Base-by-base conservation (phyloP, 2,797 vertebrate genomes). In the Phoebastria nigripes region DNA sequence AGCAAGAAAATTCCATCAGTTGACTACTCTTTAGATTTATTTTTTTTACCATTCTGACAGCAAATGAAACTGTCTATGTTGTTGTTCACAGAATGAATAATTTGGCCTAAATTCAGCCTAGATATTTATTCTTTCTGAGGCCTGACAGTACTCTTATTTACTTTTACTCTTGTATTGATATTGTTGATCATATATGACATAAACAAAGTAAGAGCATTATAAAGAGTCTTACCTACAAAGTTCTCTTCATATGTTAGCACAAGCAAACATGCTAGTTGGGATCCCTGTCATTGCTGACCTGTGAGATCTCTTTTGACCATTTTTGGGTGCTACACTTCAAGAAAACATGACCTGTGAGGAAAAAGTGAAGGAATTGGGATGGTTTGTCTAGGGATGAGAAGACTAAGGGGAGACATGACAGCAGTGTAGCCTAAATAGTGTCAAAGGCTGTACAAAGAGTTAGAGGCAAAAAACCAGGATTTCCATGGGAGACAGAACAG, bases 31-130 rank as follows among this genome's bases (percentile, higher is more conserved):
- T 46, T 47, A 35, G 19, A 28, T 33, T 54, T 10, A 35, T 61
- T 74, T 70, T 82, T 71, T 88, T 92, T 42, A 77, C 52, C 11
- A 18, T 95, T 94, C 65, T 92, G 84, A 89, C 67, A 89, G 86
- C 61, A 89, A 71, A 42, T 5, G 8, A 49, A 91, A 66, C 76
- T 59, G 21, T 87, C 67, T 77, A 0, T 66, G 12, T 25, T 65
- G 31, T 65, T 94, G 6, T 70, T 95, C 56, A 59, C 16, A 44
- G 47, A 59, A 49, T 0, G 0, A 83, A 21, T 78, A 76, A 46
- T 52, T 81, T 88, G 89, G 54, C 74, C 79, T 90, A 72, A 94
- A 78, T 80, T 94, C 61, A 86, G 20, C 46, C 54, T 73, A 56
- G 31, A 10, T 91, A 21, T 55, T 65, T 92, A 16, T 74, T 82